Percentiles rank a stretch among this genome's conserved stretches.
Conservation (phyloP, 2,113 vertebrate species). For the Phylloscopus trochiloides region DNA sequence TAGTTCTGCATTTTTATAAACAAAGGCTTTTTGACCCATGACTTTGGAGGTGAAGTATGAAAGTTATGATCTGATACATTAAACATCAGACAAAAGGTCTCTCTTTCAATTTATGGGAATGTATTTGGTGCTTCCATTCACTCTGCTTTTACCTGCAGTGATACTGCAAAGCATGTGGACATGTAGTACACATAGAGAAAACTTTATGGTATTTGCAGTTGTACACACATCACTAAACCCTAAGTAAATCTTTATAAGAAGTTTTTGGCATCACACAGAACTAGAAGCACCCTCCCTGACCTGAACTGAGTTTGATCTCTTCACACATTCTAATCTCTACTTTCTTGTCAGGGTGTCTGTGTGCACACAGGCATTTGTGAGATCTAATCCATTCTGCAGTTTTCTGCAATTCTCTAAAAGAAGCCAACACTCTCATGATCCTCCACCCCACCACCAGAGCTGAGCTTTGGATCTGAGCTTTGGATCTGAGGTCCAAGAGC, state of each 20-base stretch:
- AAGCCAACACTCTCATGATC: rapidly evolving
- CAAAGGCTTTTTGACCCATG: background rate
- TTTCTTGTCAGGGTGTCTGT: rapidly evolving
- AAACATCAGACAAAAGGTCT: background rate
- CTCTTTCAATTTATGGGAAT: background rate
- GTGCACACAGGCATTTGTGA: background rate
- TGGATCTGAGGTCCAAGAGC: background rate
- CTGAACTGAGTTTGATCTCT: background rate
- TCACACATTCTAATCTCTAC: background rate
- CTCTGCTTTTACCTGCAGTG: background rate
- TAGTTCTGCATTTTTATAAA: background rate
- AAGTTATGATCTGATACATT: background rate
- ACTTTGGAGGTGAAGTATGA: background rate
- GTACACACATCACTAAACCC: background rate
- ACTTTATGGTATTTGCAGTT: background rate
- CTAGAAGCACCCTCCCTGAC: background rate
- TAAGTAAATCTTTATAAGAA: background rate
- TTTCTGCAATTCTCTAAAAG: background rate
- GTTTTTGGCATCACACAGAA: background rate
- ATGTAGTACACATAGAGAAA: background rate
- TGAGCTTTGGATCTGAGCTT: background rate
- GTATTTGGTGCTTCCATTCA: background rate
- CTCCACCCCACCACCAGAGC: background rate
- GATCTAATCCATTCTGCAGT: background rate
- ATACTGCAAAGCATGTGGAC: background rate